Conservation (phyloP, 1,140 invertebrate genomes). For the Eurosta solidaginis region DNA sequence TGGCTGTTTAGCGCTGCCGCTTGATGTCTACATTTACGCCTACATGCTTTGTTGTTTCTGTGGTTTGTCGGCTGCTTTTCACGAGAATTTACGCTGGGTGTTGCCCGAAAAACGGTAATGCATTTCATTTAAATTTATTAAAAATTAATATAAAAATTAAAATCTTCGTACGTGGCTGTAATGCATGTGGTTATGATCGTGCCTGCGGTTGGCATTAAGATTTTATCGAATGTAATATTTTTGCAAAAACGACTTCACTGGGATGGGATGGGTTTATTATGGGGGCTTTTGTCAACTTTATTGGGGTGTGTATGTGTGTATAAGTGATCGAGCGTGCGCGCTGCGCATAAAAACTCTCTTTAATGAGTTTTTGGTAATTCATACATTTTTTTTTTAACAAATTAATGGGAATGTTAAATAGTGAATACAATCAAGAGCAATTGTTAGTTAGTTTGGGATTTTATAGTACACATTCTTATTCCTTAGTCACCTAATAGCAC, state of each 20-base stretch:
- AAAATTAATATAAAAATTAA: slow-evolving; percentile 19
- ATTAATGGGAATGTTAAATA: background rate
- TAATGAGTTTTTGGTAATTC: background rate
- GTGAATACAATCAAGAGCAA: no score
- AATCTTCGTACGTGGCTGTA: slow-evolving; percentile 11
- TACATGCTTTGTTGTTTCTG: background rate
- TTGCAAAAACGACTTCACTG: background rate
- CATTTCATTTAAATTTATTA: slow-evolving; percentile 22
- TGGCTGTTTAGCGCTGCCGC: background rate
- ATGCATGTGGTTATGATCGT: background rate
- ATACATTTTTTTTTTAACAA: background rate
- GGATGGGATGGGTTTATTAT: background rate
- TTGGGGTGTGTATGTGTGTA: background rate
- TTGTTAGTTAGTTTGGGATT: no score
- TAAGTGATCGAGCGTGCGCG: no score
- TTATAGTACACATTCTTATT: no score
- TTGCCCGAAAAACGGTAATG: slow-evolving; percentile 24
- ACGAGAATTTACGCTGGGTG: slow-evolving; percentile 6
- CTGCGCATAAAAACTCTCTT: background rate
- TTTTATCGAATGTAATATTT: slow-evolving; percentile 1
- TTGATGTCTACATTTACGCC: slow-evolving; percentile 1
- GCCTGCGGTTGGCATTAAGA: background rate
- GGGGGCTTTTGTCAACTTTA: background rate
- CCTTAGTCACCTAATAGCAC: no score
- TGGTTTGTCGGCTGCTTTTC: background rate